Base-by-base conservation (phyloP, 2,113 vertebrate genomes). In the Glareola pratincola region DNA sequence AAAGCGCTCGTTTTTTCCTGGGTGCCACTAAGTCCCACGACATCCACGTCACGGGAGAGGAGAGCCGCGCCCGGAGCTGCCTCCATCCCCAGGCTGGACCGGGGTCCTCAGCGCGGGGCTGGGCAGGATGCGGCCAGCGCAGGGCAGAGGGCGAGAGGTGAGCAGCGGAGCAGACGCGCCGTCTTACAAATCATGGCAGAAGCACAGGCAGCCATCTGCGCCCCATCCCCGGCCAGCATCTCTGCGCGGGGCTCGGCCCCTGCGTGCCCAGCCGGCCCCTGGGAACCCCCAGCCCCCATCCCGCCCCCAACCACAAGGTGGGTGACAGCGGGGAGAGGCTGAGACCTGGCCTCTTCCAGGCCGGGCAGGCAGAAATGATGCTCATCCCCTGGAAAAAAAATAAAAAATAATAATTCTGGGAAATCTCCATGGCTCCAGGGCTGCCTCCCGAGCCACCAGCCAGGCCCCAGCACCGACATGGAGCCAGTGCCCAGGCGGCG, bases 141-240 rank as follows among this genome's bases (percentile, higher is more conserved):
- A 36, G 92, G 66, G 8, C 92, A 32, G 80, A 50, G 91, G 93
- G 85, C 93, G 51, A 96, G 96, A 97, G 97, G 94, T 90, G 98
- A 98, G 96, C 97, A 96, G 66, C 10, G 17, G 88, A 97, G 96
- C 96, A 97, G 97, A 98, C 95, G 97, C 76, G 56, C 71, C 12
- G n/a, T 71, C 94, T 90, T 57, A 67, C 82, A 94, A 87, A 95
- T 12, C 22, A 27, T 63, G n/a, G 76, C 95, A 96, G 95, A 96
- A 98, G 62, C 96, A 85, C 95, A 76, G 94, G 93, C 94, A 84
- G 79, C 96, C 98, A 97, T 95, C 98, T 97, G 96, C 97, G 50
- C 36, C 94, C 66, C 41, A 3, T 24, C 22, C 87, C 36, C 7
- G 4, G 7, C 69, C 87, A 8, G 18, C 27, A 20, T 75, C 81